Conservation (phyloP, 2,888 invertebrate genomes). For the Theretra japonica region DNA sequence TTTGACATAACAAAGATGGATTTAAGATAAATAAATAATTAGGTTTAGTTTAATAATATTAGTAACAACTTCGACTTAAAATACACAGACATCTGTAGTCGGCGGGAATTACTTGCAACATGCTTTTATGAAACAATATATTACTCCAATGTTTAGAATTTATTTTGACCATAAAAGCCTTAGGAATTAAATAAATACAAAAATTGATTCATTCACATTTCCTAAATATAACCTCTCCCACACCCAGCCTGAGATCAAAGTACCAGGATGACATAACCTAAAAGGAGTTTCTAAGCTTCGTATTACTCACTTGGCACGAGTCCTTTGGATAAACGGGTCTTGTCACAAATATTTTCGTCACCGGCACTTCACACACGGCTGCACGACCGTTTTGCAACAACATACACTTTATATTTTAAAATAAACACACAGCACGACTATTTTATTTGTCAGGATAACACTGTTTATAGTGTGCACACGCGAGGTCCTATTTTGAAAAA, state of each 20-base stretch:
- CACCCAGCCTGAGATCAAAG: neutral
- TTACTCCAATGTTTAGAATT: too few relatives aligned
- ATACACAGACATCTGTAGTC: neutral
- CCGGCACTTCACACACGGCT: constrained; percentile 31
- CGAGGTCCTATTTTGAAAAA: constrained; percentile 38
- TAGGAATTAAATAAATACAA: too few relatives aligned
- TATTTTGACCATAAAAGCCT: too few relatives aligned
- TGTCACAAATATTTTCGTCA: constrained; percentile 31
- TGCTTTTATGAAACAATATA: neutral
- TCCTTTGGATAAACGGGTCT: constrained; percentile 29
- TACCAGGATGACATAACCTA: constrained; percentile 13
- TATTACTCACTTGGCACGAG: constrained; percentile 32
- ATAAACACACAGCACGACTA: constrained; percentile 45
- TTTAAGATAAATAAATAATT: neutral
- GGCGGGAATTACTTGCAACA: neutral
- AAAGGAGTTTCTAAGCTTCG: constrained; percentile 16
- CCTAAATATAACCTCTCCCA: neutral
- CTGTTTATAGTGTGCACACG: constrained; percentile 35
- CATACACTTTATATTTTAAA: constrained; percentile 33
- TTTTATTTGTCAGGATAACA: constrained; percentile 41
- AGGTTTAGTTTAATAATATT: neutral
- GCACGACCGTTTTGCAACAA: constrained; percentile 26
- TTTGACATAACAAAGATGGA: neutral
- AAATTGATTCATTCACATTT: neutral
- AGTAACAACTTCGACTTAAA: neutral